These are phyloP conservation scores for Lacerta viridis DNA, from an alignment of 2,797 vertebrate genomes.

Conservation along the genomic window DNA sequence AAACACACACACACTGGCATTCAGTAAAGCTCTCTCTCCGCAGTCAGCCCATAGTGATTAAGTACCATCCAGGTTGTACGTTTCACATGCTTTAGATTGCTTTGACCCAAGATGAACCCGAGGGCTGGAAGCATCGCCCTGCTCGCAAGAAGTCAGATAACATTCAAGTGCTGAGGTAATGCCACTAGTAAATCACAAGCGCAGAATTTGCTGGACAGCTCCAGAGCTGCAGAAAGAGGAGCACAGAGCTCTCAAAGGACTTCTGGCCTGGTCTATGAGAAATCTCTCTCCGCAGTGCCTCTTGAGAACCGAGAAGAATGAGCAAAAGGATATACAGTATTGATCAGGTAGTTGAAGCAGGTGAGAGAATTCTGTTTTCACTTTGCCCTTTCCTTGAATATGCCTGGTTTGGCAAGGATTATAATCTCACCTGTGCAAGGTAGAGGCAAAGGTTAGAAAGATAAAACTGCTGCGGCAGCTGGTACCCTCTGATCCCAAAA, in stretches of 20 bases:
- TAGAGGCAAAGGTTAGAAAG: not conserved
- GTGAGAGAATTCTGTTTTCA: not conserved
- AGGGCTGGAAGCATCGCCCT: constrained; percentile 49
- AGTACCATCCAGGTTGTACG: constrained; percentile 46
- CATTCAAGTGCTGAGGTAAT: constrained; percentile 37
- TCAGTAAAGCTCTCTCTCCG: not conserved
- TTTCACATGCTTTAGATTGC: constrained; percentile 59
- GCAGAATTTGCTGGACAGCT: constrained; percentile 19
- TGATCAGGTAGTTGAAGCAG: not conserved
- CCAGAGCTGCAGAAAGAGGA: not conserved
- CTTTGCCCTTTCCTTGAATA: constrained; percentile 18
- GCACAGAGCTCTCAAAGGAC: not conserved
- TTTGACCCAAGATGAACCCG: constrained; percentile 64
- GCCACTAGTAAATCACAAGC: not conserved
- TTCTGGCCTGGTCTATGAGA: not conserved
- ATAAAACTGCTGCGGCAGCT: constrained; percentile 36
- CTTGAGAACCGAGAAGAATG: not conserved
- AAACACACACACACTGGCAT: not conserved
- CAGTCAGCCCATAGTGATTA: constrained; percentile 59
- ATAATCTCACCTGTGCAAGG: not conserved
- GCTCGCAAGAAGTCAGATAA: constrained; percentile 58
- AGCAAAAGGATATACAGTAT: not conserved
- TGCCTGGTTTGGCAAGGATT: not conserved
- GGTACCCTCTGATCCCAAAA: constrained; percentile 37
- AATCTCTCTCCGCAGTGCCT: not conserved